Conservation (phyloP, 2,113 vertebrate species). For the Aptenodytes forsteri region DNA sequence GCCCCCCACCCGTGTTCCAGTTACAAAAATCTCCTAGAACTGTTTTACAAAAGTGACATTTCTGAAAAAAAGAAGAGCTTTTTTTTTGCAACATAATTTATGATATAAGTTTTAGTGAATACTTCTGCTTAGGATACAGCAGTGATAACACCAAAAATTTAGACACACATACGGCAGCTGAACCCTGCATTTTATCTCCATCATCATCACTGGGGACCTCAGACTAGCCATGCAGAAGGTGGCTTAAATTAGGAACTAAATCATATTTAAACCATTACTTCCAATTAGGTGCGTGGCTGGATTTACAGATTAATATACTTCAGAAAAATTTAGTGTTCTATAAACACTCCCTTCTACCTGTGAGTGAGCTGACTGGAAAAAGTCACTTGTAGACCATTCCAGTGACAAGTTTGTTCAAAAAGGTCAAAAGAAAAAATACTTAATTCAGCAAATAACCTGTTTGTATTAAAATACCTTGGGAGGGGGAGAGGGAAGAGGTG, state of each 20-base stretch:
- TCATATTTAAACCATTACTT: neutral
- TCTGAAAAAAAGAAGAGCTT: neutral
- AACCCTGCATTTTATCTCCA: neutral
- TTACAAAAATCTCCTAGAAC: constrained; percentile 49
- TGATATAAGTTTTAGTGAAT: constrained; percentile 37
- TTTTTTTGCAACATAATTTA: neutral
- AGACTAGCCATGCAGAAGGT: neutral
- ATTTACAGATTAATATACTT: neutral
- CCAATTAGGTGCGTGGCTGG: neutral
- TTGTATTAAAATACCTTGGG: neutral
- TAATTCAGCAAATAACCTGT: neutral
- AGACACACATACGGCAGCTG: neutral
- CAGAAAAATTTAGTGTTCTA: neutral
- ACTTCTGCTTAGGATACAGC: constrained; percentile 37
- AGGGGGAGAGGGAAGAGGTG: neutral
- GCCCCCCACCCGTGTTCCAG: constrained; percentile 54
- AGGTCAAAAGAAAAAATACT: neutral
- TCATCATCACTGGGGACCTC: neutral
- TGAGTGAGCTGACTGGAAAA: constrained; percentile 15
- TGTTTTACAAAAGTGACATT: constrained; percentile 69
- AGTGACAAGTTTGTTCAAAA: neutral
- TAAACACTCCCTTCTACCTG: neutral
- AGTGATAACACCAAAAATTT: constrained; percentile 11
- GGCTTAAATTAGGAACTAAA: neutral
- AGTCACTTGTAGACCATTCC: neutral